These are phyloP conservation scores for Potamarius usumacintae DNA, from an alignment of 2,113 vertebrate species.

Conservation along the genomic window DNA sequence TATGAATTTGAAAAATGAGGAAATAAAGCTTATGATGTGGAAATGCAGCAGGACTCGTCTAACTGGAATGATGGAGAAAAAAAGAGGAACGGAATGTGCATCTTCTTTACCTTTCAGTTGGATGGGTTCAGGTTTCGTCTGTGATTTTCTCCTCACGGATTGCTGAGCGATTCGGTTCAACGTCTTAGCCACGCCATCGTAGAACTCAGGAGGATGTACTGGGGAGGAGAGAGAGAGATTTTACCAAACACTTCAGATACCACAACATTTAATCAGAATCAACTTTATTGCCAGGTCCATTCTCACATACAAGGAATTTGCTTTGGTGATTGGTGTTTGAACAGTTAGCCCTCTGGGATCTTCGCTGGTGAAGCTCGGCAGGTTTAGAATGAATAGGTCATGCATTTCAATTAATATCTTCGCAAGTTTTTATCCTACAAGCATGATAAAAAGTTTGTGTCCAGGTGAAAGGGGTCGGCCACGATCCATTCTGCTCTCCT, in stretches of 20 bases:
- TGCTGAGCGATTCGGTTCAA: slow-evolving; percentile 67
- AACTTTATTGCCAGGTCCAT: too few species aligned
- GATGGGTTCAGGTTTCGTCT: background rate
- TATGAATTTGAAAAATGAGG: background rate
- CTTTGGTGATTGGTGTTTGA: too few species aligned
- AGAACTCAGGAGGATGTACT: slow-evolving; percentile 69
- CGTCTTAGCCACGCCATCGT: slow-evolving; percentile 66
- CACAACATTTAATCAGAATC: background rate
- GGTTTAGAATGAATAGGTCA: too few species aligned
- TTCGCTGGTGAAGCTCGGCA: too few species aligned
- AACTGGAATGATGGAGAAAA: background rate
- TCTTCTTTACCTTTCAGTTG: slow-evolving; percentile 6
- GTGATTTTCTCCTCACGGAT: slow-evolving; percentile 54
- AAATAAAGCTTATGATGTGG: background rate
- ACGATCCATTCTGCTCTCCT: too few species aligned
- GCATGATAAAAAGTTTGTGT: too few species aligned
- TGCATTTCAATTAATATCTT: too few species aligned
- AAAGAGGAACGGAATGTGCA: background rate
- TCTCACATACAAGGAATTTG: too few species aligned
- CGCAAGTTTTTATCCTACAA: too few species aligned
- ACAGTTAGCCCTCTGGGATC: too few species aligned
- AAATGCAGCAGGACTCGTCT: background rate
- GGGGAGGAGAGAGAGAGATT: background rate
- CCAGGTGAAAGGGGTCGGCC: too few species aligned
- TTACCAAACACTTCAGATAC: background rate